Percentiles rank a stretch among this genome's conserved stretches.
Conservation (phyloP, 1,140 invertebrate species). For the Panonychus citri region DNA sequence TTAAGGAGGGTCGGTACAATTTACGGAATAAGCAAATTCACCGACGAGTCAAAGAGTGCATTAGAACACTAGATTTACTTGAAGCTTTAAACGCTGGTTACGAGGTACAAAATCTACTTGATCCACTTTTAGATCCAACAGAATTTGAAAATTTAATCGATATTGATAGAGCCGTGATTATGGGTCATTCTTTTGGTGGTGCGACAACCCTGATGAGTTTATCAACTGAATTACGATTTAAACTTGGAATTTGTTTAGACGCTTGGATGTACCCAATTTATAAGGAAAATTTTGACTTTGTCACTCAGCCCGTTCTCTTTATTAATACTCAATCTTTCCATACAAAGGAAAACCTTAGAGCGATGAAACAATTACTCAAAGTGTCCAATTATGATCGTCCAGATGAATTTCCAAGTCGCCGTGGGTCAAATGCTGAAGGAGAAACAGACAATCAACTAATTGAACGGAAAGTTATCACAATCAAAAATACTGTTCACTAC, state of each 20-base stretch:
- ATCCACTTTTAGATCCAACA: slow-evolving; percentile 13
- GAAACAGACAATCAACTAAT: no score
- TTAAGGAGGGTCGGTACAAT: slow-evolving; percentile 1
- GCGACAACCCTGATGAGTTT: slow-evolving; percentile 33
- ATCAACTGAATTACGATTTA: slow-evolving; percentile 29
- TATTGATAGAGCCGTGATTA: slow-evolving; percentile 27
- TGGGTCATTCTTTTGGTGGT: slow-evolving; percentile 43
- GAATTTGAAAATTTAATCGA: slow-evolving; percentile 29
- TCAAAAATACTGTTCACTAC: slow-evolving; percentile 27
- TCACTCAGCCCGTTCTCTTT: slow-evolving; percentile 34
- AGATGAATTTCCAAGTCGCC: not conserved
- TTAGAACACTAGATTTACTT: slow-evolving; percentile 29
- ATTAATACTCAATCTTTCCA: slow-evolving; percentile 42
- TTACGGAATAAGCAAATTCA: slow-evolving; percentile 12
- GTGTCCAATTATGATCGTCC: not conserved
- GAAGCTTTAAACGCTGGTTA: slow-evolving; percentile 29
- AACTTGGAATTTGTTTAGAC: slow-evolving; percentile 27
- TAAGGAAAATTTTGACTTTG: slow-evolving; percentile 24
- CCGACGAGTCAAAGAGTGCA: slow-evolving; percentile 27
- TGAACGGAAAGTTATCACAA: slow-evolving; percentile 22
- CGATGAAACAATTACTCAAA: slow-evolving; percentile 23
- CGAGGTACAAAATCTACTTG: slow-evolving; percentile 30
- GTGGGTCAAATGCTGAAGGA: not conserved
- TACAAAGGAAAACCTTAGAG: slow-evolving; percentile 31
- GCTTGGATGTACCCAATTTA: slow-evolving; percentile 44